Base-by-base conservation (phyloP, 2,888 invertebrate species). In the Germaria angustata region DNA sequence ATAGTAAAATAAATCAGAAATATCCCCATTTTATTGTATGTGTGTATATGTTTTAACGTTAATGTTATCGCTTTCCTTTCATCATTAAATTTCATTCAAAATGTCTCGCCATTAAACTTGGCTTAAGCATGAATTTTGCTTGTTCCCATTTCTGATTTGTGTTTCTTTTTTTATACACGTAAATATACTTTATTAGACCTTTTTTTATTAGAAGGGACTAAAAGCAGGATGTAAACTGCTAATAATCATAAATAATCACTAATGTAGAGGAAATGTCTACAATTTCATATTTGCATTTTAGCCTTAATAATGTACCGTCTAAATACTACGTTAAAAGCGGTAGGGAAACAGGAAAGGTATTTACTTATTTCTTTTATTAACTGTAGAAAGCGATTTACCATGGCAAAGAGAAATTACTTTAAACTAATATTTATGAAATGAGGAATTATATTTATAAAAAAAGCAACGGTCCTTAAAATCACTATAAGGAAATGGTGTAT, bases 161-260 rank as follows among this genome's bases (percentile, higher is more conserved):
- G n/a, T 28, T 46, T 57, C 65, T 24, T 13, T 46, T 55, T 66
- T 15, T 22, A 1, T 57, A 28, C 6, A 5, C 6, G 28, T 46
- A 41, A 13, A 36, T 51, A 24, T 15, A 15, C 46, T 55, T 20
- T 55, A n/a, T 24, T 39, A 34, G 20, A 34, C 17, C 34, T 17
- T 0, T 28, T 55, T 34, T 66, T 55, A 5, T 11, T 11, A 61
- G 63, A 73, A 68, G 28, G 59, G 41, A 51, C 51, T 61, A 11
- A 32, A 49, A n/a, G 44, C 53, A 39, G 39, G n/a, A 55, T 55
- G 69, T 59, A 76, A 71, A 80, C 66, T 65, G 55, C 68, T 69
- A 73, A 78, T 81, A 78, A 81, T 78, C 68, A 77, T 81, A 81
- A 81, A 81, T 78, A 78, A 78, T 73, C 73, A 69, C 78, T 81